phyloP scores from a whole-genome alignment of 2,797 vertebrate genomes.

The Calcarius lapponicus region DNA sequence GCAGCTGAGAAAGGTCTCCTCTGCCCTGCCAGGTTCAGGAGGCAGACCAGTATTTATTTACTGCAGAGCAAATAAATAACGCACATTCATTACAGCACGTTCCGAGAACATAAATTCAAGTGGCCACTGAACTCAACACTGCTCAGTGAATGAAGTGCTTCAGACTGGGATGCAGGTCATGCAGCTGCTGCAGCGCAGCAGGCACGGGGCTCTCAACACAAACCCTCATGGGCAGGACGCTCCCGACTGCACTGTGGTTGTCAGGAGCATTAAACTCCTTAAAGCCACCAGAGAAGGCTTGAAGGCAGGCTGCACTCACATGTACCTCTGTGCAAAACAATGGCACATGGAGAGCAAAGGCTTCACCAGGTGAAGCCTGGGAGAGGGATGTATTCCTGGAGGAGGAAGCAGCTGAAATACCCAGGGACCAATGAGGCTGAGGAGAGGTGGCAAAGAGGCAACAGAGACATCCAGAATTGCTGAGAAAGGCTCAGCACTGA shows the following conservation, averaged over 20 bases:
- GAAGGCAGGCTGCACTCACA: neutral
- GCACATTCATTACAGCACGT: fast-evolving
- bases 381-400: neutral
- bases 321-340: neutral
- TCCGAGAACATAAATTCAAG: neutral
- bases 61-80: neutral
- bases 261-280: neutral
- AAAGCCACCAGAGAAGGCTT: neutral
- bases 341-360: neutral
- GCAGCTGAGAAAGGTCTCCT: neutral
- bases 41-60: neutral
- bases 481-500: neutral
- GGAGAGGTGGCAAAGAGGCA: neutral
- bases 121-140: neutral
- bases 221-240: neutral
- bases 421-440: neutral
- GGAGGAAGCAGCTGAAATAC: neutral
- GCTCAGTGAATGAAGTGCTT: neutral
- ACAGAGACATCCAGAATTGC: neutral
- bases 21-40: neutral
- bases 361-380: neutral
- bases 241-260: fast-evolving
- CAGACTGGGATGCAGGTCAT: neutral
- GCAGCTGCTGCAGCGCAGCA: neutral
- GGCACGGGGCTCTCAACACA: neutral